phyloP scores from a whole-genome alignment of 2,888 invertebrate genomes.

The Tridacna gigas region DNA sequence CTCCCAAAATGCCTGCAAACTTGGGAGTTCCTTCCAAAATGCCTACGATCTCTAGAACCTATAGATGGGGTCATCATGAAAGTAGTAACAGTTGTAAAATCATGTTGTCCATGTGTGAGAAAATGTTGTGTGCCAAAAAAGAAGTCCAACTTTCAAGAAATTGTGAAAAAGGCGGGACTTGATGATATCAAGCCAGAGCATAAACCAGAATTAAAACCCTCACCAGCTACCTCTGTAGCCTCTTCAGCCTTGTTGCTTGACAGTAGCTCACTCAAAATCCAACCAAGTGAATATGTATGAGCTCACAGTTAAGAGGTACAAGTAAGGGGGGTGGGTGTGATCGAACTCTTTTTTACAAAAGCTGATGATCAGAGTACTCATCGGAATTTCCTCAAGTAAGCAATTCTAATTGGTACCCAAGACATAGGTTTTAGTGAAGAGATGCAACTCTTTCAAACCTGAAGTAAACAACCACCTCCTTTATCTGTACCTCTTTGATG shows the following conservation, averaged over 20 bases:
- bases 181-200: not conserved
- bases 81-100: conserved; percentile 22
- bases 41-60: conserved; percentile 79
- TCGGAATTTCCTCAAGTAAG: too few relatives aligned
- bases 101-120: conserved; percentile 51
- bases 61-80: conserved; percentile 74
- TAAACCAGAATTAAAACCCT: not conserved
- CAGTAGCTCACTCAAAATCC: not conserved
- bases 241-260: conserved; percentile 41
- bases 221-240: conserved; percentile 48
- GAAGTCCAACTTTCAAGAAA: conserved; percentile 10
- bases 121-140: conserved; percentile 49
- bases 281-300: not conserved
- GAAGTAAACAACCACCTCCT: too few relatives aligned
- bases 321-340: too few relatives aligned
- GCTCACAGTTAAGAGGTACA: not conserved
- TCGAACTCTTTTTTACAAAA: too few relatives aligned
- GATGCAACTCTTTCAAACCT: not conserved
- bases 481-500: too few relatives aligned
- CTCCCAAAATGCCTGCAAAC: conserved; percentile 77
- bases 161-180: conserved; percentile 28
- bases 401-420: too few relatives aligned
- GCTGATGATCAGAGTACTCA: too few relatives aligned
- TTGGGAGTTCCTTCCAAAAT: conserved; percentile 82
- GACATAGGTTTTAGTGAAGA: too few relatives aligned